Base-by-base conservation (phyloP, 92 coral and sea anemone genomes). In the Zoanthus sansibaricus region DNA sequence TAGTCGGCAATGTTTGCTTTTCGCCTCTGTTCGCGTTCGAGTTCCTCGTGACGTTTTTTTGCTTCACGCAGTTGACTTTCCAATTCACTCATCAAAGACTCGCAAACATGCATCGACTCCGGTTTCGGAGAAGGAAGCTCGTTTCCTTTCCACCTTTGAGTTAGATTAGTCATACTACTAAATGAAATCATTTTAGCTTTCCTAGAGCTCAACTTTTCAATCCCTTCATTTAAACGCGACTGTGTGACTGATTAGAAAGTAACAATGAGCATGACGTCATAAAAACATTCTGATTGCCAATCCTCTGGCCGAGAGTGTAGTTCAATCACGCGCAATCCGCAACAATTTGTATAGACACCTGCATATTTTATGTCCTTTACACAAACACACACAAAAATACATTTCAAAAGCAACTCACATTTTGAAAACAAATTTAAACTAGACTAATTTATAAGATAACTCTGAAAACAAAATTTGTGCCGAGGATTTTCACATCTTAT, bases 21-120 rank as follows among this genome's bases (percentile, higher is more conserved):
- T 61, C 89, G 85, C 83, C 91, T 94, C 75, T 89, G 90, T 70
- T 94, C 94, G n/a, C 83, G 87, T 55, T 93, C 94, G 48, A 77
- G 86, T 62, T 89, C 93, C 9, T 87, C 86, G 45, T 79, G 76
- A 30, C 86, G 74, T 69, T 87, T 80, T 79, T 93, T 94, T 31
- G 86, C 85, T 30, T 83, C 91, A 33, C 90, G 94, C 32, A 94
- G 87, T 74, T 94, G 98, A 71, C 90, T 49, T 59, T 94, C 98
- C 7, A 94, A 90, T 79, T 94, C 98, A 70, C 17, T 78, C 96
- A 94, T 91, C 51, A 94, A 73, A n/a, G 96, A 88, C 70, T 94
- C 98, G 82, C 96, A 89, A 21, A 94, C 91, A 13, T 89, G 45
- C 83, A 87, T 88, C 31, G 88, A 88, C 17, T 91, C 94, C 3